These are phyloP conservation scores for Archips xylosteana DNA, from an alignment of 2,888 invertebrate species.

Conservation along the genomic window DNA sequence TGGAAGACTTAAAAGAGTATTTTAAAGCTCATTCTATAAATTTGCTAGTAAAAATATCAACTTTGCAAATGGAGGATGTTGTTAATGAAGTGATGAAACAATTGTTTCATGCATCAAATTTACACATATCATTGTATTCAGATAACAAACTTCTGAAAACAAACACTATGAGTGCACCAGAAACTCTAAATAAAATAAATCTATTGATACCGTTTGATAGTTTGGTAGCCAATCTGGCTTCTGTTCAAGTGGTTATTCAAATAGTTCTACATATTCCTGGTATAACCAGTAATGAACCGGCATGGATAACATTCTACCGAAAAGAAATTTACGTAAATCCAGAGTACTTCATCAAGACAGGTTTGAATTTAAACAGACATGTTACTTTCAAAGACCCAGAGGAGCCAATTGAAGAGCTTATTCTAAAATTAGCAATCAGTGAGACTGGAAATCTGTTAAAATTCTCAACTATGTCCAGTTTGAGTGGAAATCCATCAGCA, in stretches of 20 bases:
- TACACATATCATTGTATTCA: constrained; percentile 63
- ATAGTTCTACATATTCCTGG: constrained; percentile 66
- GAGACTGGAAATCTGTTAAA: constrained; percentile 58
- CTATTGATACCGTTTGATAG: constrained; percentile 60
- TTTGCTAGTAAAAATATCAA: constrained; percentile 60
- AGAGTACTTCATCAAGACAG: constrained; percentile 67
- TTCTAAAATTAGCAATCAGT: constrained; percentile 51
- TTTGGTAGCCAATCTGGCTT: constrained; percentile 46
- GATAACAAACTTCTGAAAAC: constrained; percentile 59
- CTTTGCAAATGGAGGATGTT: constrained; percentile 53
- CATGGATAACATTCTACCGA: constrained; percentile 65
- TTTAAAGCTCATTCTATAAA: constrained; percentile 54
- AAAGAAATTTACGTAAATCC: constrained; percentile 58
- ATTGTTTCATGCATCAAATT: constrained; percentile 57
- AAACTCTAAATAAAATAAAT: constrained; percentile 57
- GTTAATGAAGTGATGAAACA: constrained; percentile 57
- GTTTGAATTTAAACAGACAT: constrained; percentile 44
- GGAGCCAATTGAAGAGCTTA: constrained; percentile 53
- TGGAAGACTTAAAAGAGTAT: constrained; percentile 63
- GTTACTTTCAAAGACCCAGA: constrained; percentile 52
- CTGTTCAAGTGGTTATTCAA: constrained; percentile 60
- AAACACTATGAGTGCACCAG: constrained; percentile 59
- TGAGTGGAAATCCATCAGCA: constrained; percentile 39
- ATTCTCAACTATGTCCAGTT: constrained; percentile 50
- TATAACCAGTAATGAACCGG: constrained; percentile 56